A percentile compares a stretch with the other conserved stretches of the same genome.
phyloP scores from a whole-genome alignment of 2,888 invertebrate genomes.

The Coecobrya sp. region DNA sequence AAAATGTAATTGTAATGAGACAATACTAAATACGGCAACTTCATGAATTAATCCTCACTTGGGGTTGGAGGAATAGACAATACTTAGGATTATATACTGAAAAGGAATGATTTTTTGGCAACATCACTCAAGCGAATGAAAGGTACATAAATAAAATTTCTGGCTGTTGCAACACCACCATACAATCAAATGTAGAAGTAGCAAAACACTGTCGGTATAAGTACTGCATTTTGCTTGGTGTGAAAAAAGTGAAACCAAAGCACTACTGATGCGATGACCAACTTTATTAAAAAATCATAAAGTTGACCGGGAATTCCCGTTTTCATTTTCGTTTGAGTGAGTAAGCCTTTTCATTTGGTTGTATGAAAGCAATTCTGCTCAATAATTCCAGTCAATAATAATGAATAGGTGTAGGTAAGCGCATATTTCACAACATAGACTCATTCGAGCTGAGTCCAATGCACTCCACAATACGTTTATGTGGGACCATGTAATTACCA shows the following conservation, averaged over 20 bases:
- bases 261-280: conserved; percentile 43
- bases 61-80: conserved; percentile 39
- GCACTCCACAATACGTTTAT: not conserved
- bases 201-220: not conserved
- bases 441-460: not conserved
- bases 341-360: not conserved
- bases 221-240: not conserved
- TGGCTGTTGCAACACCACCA: not conserved
- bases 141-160: conserved; percentile 41
- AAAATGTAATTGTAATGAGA: conserved; percentile 55
- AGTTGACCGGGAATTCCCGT: conserved; percentile 57
- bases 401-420: not conserved
- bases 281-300: conserved; percentile 66
- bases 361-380: conserved; percentile 34
- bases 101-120: conserved; percentile 58
- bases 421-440: not conserved
- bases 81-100: conserved; percentile 35
- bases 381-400: conserved; percentile 35
- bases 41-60: conserved; percentile 66
- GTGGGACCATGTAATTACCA: not conserved
- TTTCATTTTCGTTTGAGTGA: conserved; percentile 51
- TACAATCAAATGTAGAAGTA: not conserved
- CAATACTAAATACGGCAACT: conserved; percentile 64
- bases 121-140: conserved; percentile 48
- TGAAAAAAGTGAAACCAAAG: conserved; percentile 30